Conservation (phyloP, 2,797 vertebrate species). For the Miichthys miiuy region DNA sequence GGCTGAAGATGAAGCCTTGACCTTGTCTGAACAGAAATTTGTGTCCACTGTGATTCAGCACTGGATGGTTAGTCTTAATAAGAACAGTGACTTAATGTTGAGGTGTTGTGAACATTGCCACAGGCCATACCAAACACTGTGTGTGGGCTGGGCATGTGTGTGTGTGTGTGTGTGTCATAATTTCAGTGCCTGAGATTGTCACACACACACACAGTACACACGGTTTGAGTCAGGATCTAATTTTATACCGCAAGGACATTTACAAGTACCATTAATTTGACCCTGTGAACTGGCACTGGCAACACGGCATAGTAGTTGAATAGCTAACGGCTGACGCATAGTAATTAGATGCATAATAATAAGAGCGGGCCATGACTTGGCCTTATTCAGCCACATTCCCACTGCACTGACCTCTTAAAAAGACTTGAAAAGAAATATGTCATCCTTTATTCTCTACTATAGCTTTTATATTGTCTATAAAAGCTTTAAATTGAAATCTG, state of each 20-base stretch:
- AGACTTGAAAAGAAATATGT: slow-evolving; percentile 64
- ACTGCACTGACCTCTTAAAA: slow-evolving; percentile 64
- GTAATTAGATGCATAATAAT: slow-evolving; percentile 73
- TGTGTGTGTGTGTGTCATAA: slow-evolving; percentile 24
- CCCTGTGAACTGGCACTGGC: slow-evolving; percentile 71
- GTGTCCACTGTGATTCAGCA: slow-evolving; percentile 56
- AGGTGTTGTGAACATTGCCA: slow-evolving; percentile 63
- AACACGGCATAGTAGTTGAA: slow-evolving; percentile 57
- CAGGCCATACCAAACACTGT: slow-evolving; percentile 49
- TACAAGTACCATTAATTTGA: slow-evolving; percentile 73
- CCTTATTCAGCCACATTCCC: slow-evolving; percentile 72
- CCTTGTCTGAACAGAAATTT: slow-evolving; percentile 57
- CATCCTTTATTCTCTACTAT: slow-evolving; percentile 56
- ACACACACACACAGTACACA: slow-evolving; percentile 43
- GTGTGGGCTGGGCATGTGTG: slow-evolving; percentile 25
- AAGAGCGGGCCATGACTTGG: slow-evolving; percentile 66
- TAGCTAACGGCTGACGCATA: slow-evolving; percentile 64
- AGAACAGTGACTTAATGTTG: slow-evolving; percentile 45
- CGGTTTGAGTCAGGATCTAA: slow-evolving; percentile 68
- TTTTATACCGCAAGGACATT: slow-evolving; percentile 78
- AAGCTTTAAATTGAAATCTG: slow-evolving; percentile 38
- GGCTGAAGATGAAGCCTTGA: slow-evolving; percentile 54
- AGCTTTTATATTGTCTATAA: slow-evolving; percentile 57
- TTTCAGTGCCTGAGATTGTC: slow-evolving; percentile 25
- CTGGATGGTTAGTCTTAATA: slow-evolving; percentile 39